These are phyloP conservation scores for Chaetogeoica ovagalla DNA, from an alignment of 2,888 invertebrate genomes.

Conservation along the genomic window DNA sequence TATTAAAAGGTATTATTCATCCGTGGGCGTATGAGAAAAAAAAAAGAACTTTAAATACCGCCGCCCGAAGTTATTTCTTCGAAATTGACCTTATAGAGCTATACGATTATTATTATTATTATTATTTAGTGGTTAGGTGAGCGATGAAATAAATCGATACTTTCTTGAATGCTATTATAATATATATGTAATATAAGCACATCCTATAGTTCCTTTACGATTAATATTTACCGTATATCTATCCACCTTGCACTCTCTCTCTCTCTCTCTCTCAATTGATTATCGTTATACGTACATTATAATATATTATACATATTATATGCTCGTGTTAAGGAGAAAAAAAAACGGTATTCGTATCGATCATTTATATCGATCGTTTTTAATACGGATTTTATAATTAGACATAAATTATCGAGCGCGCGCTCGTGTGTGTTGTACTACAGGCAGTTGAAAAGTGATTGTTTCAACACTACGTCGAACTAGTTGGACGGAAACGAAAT, in stretches of 20 bases:
- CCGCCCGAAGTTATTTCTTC: background rate
- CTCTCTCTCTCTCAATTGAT: too few relatives aligned
- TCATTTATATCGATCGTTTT: background rate
- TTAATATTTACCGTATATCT: too few relatives aligned
- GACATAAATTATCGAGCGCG: background rate
- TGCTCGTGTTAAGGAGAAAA: too few relatives aligned
- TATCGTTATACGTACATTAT: too few relatives aligned
- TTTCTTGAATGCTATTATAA: background rate
- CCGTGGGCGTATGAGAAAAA: background rate
- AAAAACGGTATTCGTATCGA: background rate
- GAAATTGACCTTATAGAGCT: background rate
- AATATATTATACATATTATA: too few relatives aligned
- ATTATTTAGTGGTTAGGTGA: background rate
- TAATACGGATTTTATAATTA: conserved; percentile 20
- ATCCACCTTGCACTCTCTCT: too few relatives aligned
- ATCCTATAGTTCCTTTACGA: background rate
- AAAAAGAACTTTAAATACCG: background rate
- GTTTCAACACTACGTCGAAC: too few relatives aligned
- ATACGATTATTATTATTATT: too few relatives aligned
- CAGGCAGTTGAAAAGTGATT: background rate
- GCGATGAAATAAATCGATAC: background rate
- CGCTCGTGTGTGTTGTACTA: too few relatives aligned
- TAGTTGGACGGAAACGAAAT: too few relatives aligned
- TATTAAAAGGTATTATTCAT: conserved; percentile 11
- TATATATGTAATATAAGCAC: background rate